Evolutionary conservation across 2,113 vertebrate genomes (phyloP), one percentile per base, ranked within the genome.

Genomic region (Crotalus horridus): DNA sequence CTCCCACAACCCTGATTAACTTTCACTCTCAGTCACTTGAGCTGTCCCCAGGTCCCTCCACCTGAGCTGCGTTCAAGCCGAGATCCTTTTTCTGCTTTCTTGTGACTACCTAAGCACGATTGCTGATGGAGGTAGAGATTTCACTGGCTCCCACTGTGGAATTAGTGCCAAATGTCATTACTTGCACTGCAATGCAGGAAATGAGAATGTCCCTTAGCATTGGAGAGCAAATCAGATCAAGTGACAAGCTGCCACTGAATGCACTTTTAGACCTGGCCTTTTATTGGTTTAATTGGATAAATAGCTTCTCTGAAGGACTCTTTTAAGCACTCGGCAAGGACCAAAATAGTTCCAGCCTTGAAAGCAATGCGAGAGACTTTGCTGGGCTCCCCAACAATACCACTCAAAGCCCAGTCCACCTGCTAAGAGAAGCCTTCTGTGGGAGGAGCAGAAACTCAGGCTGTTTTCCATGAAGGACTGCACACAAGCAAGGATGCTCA

Each of bases 101-200:
- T 91, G 89, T 13, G 92, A 94, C 61, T 15, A 39, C 11, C 39
- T 91, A 54, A 61, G 89, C 92, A 24, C 23, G 43, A 56, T 89
- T 51, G 15, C 15, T 86, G 29, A 6, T 51, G 64, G 88, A 64
- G 20, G n/a, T 15, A 12, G 48, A 39, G 64, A 88, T 91, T 43
- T 26, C 5, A 89, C n/a, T 0, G 26, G 51, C 26, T 53, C 23
- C 87, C 12, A 6, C 69, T 29, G 20, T 21, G 88, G 93, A 15
- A 3, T 74, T 54, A n/a, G 48, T 55, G 55, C 7, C 61, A 91
- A 46, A 91, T 58, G 53, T 12, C 51, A 29, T 59, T 10, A 81
- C 48, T 89, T 4, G 9, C 24, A 74, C 23, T 88, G 53, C 64
- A 58, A 39, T 58, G 43, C 87, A 74, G 51, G 5, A 74, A n/a